Conservation (phyloP, 2,797 vertebrate species). For the Alexandromys oeconomus region DNA sequence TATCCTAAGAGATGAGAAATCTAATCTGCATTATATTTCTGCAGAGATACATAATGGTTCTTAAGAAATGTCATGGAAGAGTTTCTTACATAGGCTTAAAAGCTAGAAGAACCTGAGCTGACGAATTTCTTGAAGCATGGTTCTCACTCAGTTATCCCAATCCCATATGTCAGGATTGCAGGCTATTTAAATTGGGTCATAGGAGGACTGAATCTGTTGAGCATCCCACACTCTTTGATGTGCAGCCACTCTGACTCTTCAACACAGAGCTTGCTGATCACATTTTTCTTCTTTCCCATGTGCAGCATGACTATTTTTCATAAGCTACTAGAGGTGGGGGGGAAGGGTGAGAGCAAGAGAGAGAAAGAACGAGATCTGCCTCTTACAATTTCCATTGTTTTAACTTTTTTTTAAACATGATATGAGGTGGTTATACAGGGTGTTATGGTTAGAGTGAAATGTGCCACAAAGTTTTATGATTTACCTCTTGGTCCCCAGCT, state of each 20-base stretch:
- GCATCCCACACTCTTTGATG: not conserved
- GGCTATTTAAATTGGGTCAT: not conserved
- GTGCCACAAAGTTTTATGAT: not conserved
- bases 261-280: not conserved
- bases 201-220: not conserved
- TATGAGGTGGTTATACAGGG: not conserved
- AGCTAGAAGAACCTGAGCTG: not conserved
- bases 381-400: not conserved
- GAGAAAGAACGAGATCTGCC: not conserved
- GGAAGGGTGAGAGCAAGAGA: no score
- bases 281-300: not conserved
- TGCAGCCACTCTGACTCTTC: not conserved
- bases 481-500: no score
- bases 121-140: not conserved
- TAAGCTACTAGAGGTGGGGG: no score
- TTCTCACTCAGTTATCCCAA: not conserved
- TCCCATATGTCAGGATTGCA: not conserved
- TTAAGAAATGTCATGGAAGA: no score
- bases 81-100: not conserved
- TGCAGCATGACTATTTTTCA: not conserved
- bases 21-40: not conserved
- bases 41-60: fast-evolving
- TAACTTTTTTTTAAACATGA: not conserved
- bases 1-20: not conserved
- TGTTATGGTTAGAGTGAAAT: not conserved